Evolutionary conservation across 2,888 invertebrate genomes (phyloP).

Genomic region (Erebia palarica): DNA sequence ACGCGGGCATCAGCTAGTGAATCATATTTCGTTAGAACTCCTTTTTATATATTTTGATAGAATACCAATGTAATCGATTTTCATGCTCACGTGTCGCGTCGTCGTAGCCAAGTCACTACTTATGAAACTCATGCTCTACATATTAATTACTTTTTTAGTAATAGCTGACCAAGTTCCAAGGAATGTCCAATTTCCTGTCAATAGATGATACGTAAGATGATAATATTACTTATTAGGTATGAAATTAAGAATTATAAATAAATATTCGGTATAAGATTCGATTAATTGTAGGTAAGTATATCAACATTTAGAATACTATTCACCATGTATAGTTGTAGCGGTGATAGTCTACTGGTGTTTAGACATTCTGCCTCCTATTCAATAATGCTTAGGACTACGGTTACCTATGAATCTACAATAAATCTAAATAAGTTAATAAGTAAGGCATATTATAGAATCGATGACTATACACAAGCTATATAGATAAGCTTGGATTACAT

Average conservation of each 20-base stretch:
- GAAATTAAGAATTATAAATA: background rate
- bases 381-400: no score
- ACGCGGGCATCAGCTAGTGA: no score
- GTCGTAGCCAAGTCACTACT: background rate
- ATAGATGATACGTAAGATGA: background rate
- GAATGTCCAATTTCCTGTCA: conserved; percentile 3
- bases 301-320: background rate
- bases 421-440: no score
- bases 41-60: no score
- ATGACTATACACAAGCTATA: no score
- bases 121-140: background rate
- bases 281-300: background rate
- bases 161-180: background rate
- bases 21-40: no score
- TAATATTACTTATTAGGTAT: background rate
- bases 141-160: background rate
- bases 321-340: background rate
- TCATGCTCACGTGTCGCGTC: background rate
- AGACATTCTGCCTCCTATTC: no score
- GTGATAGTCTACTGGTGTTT: no score
- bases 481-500: no score
- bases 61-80: background rate
- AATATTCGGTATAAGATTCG: background rate
- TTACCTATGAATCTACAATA: no score
- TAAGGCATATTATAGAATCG: no score